Conservation (phyloP, 2,888 invertebrate species). For the Drosophila prostipennis region DNA sequence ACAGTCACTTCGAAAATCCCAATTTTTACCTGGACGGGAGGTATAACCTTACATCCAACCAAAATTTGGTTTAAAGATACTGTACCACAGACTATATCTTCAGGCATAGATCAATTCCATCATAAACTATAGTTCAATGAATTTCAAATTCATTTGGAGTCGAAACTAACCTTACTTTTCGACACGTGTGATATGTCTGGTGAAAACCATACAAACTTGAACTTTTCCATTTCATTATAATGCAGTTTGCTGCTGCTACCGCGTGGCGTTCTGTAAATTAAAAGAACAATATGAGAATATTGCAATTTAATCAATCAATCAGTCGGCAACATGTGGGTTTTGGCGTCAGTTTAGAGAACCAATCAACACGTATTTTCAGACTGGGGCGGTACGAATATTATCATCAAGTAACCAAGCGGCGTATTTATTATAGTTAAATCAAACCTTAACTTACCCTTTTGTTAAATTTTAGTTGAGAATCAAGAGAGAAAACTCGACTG, state of each 20-base stretch:
- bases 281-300: not conserved
- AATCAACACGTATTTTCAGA: constrained; percentile 53
- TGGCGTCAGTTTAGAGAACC: constrained; percentile 35
- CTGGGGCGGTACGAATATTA: constrained; percentile 48
- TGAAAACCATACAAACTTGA: not conserved
- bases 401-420: constrained; percentile 46
- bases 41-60: not conserved
- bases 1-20: not conserved
- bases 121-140: not conserved
- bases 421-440: not conserved
- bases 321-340: constrained; percentile 3
- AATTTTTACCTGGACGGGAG: too few relatives aligned
- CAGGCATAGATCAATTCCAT: not conserved
- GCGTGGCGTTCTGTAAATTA: constrained; percentile 15
- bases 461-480: not conserved
- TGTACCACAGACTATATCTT: too few relatives aligned
- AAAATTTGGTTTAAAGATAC: not conserved
- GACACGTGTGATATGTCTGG: constrained; percentile 13
- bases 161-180: constrained; percentile 45
- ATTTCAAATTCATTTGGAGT: not conserved
- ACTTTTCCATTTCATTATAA: not conserved
- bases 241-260: not conserved
- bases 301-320: not conserved
- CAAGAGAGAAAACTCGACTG: not conserved
- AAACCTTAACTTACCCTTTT: constrained; percentile 9